phyloP scores from a whole-genome alignment of 2,113 vertebrate species.

The Chloebia gouldiae region DNA sequence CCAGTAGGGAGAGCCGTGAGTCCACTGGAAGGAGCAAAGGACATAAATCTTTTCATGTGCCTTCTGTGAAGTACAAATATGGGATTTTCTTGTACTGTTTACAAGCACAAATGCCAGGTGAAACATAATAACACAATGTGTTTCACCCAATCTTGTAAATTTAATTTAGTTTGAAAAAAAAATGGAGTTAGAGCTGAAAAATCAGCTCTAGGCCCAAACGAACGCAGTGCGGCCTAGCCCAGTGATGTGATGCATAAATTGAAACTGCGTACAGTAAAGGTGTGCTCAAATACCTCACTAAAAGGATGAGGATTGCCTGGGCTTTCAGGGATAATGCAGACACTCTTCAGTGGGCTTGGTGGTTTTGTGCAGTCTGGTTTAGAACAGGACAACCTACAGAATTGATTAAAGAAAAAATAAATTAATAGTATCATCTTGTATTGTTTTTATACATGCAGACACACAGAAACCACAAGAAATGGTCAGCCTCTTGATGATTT shows the following conservation, averaged over 20 bases:
- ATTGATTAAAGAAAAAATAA: background rate
- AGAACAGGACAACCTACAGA: background rate
- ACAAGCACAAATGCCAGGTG: background rate
- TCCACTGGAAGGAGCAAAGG: constrained; percentile 35
- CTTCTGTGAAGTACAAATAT: background rate
- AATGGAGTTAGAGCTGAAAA: background rate
- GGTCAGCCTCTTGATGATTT: background rate
- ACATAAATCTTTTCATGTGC: background rate
- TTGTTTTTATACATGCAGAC: background rate
- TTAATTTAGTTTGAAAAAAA: background rate
- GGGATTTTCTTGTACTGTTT: background rate
- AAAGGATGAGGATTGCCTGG: background rate
- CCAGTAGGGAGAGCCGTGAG: constrained; percentile 59
- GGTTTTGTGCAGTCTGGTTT: background rate
- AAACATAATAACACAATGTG: background rate
- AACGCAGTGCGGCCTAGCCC: background rate
- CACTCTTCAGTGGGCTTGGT: background rate
- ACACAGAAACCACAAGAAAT: background rate
- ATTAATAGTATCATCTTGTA: background rate
- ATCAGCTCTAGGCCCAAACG: background rate
- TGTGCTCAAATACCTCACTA: background rate
- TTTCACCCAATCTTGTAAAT: background rate
- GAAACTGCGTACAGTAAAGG: background rate
- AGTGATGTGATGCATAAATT: background rate
- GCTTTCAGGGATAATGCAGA: background rate